Evolutionary conservation across 2,888 invertebrate genomes (phyloP), one percentile per base, ranked within the genome.

Genomic region (Ctena decussata): DNA sequence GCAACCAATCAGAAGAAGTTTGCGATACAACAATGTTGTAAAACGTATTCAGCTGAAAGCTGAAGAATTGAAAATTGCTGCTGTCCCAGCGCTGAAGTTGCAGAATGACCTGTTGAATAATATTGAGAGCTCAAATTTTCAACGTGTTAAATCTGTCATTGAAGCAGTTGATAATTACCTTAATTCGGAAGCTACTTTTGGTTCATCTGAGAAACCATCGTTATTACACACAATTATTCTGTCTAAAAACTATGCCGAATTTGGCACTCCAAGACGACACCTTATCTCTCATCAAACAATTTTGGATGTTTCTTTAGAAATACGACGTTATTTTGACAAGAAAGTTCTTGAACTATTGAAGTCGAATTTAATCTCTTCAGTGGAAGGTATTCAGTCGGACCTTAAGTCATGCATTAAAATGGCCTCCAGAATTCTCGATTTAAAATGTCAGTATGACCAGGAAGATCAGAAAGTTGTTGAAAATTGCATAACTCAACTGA

Each of bases 1-100:
- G 73, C 96, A 96, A 24, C 96, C 96, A 0, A 97, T 97, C 15
- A 95, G 96, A 24, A 96, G 96, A 3, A 57, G 91, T 0, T 95
- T 96, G 71, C 96, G 97, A 21, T 97, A 97, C 94, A 96, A 97
- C 81, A 96, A 97, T 84, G 88, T 96, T 0, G 96, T 97, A 2
- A 96, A 96, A 78, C 74, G 73, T 96, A 96, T 65, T 24, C 60
- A 44, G 24, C 35, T 15, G 1, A 73, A 65, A 32, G 5, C 74
- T 21, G 65, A 80, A 35, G 35, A 74, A 0, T 0, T 57, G 3
- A 76, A 76, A 65, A 0, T 30, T 3, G 5, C 3, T 27, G 30
- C 24, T 2, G 21, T 27, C 21, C 8, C 12, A 12, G 12, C 21
- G 18, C 8, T 11, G 15, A 46, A 2, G 21, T 12, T 12, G 46